Conservation (phyloP, 2,888 invertebrate species). For the Chloroclystis v-ata region DNA sequence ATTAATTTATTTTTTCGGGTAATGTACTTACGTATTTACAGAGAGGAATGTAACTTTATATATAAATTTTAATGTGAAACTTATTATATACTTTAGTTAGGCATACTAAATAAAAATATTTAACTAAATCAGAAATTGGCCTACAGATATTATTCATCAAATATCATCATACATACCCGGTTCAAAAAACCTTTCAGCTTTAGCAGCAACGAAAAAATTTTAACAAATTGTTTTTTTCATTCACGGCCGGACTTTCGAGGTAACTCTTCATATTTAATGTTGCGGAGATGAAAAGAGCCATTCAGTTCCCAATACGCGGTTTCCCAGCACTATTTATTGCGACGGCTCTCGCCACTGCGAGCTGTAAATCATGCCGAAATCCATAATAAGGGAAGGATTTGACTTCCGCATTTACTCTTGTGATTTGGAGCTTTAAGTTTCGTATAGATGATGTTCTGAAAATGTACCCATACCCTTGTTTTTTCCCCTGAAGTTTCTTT, state of each 20-base stretch:
- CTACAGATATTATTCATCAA: too few species aligned
- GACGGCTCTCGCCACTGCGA: slow-evolving; percentile 24
- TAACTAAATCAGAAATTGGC: too few species aligned
- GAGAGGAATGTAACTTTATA: too few species aligned
- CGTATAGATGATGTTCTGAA: too few species aligned
- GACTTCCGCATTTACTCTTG: slow-evolving; percentile 21
- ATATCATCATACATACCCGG: too few species aligned
- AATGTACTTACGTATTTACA: too few species aligned
- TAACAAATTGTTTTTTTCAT: slow-evolving; percentile 1
- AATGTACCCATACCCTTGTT: too few species aligned
- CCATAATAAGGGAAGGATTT: slow-evolving; percentile 24
- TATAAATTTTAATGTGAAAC: too few species aligned
- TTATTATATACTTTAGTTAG: too few species aligned
- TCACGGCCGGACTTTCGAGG: slow-evolving; percentile 29
- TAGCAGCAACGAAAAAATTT: not conserved
- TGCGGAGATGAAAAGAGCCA: slow-evolving; percentile 37
- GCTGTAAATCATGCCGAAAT: slow-evolving; percentile 28
- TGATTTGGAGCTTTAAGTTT: slow-evolving; percentile 4
- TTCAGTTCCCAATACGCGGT: slow-evolving; percentile 36
- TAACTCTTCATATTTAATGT: slow-evolving; percentile 48
- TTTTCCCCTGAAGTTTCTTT: too few species aligned
- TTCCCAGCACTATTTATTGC: slow-evolving; percentile 28
- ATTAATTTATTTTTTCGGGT: too few species aligned
- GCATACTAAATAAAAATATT: too few species aligned
- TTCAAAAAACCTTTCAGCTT: not conserved